phyloP scores from a whole-genome alignment of 2,797 vertebrate species.

The Margarornis squamiger region DNA sequence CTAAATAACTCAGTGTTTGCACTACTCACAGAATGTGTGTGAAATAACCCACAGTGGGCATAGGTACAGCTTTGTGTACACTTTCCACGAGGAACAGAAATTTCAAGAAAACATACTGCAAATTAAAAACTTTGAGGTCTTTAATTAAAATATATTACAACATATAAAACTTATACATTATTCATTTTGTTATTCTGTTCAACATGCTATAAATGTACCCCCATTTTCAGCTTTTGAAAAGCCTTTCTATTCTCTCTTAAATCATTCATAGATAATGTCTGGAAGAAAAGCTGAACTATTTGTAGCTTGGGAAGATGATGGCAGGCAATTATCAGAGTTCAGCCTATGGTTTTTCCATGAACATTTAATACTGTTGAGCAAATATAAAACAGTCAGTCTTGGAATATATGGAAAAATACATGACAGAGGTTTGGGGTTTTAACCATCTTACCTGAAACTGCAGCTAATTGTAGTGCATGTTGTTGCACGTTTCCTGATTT shows the following conservation, averaged over 20 bases:
- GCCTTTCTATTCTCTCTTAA: neutral
- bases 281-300: neutral
- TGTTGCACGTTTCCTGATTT: neutral
- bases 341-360: neutral
- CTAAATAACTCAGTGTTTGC: slow-evolving; percentile 23
- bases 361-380: neutral
- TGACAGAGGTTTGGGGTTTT: neutral
- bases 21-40: neutral
- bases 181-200: neutral
- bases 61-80: neutral
- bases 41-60: neutral
- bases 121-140: neutral
- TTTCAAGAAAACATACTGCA: neutral
- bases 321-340: neutral
- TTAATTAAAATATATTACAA: neutral
- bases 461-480: accelerated
- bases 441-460: neutral
- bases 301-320: neutral
- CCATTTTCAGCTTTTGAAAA: neutral
- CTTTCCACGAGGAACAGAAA: neutral
- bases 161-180: neutral
- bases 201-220: neutral
- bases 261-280: neutral
- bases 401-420: neutral
- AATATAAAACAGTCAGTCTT: neutral